These are phyloP conservation scores for Hypocryptadius cinnamomeus DNA, from an alignment of 2,113 vertebrate species.

Conservation along the genomic window DNA sequence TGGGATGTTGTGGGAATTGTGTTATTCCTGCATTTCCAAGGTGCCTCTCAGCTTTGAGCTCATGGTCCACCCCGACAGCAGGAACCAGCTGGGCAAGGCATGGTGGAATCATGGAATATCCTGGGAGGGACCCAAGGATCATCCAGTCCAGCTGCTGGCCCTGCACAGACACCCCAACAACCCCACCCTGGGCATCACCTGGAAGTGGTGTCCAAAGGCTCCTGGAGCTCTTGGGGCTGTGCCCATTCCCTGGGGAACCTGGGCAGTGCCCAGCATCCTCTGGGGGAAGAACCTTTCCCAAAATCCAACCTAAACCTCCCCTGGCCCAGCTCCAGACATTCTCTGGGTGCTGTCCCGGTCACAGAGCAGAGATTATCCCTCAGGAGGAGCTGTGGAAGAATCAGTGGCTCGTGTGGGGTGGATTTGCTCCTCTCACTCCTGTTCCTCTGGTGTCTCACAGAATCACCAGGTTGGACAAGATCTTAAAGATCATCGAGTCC, in stretches of 20 bases:
- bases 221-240: background rate
- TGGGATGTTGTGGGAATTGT: background rate
- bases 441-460: background rate
- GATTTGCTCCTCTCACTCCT: background rate
- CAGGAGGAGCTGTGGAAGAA: background rate
- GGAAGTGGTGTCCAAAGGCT: rapidly evolving
- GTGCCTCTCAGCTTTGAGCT: background rate
- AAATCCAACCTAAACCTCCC: rapidly evolving
- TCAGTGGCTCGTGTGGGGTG: rapidly evolving
- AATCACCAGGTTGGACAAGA: too few relatives aligned
- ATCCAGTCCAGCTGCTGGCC: background rate
- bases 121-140: background rate
- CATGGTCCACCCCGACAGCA: rapidly evolving
- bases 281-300: background rate
- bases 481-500: background rate
- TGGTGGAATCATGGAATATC: background rate
- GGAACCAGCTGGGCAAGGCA: rapidly evolving
- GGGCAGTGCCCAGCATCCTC: background rate
- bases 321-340: rapidly evolving
- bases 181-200: background rate
- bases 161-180: background rate
- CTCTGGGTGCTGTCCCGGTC: background rate
- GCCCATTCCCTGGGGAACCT: background rate
- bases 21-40: background rate
- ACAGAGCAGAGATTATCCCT: background rate